Evolutionary conservation across 2,797 vertebrate genomes (phyloP).

Genomic region (Sarcophilus harrisii): DNA sequence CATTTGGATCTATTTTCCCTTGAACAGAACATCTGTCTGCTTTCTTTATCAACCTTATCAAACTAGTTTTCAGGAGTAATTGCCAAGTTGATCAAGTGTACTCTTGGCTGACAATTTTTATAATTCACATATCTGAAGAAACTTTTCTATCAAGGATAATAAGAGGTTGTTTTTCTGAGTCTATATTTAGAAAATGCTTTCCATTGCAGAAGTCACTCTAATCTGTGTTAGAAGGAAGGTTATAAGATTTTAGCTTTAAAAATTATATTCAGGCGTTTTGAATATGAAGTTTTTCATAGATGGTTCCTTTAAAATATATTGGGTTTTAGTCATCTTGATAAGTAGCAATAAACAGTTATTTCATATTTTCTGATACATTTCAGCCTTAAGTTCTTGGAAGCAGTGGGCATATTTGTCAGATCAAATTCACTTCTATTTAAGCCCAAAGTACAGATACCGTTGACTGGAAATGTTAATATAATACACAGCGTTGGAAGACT

Average conservation of each 20-base stretch:
- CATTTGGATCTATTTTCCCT: slow-evolving; percentile 7
- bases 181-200: background rate
- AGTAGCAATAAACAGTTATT: background rate
- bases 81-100: slow-evolving; percentile 2
- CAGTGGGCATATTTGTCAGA: background rate
- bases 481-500: background rate
- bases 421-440: slow-evolving; percentile 22
- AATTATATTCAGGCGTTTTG: background rate
- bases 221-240: background rate
- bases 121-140: background rate
- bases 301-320: background rate
- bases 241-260: background rate
- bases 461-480: background rate
- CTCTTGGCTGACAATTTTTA: background rate
- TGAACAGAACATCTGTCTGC: slow-evolving; percentile 10
- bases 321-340: slow-evolving; percentile 26
- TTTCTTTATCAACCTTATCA: background rate
- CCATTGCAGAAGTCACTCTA: background rate
- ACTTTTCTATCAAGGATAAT: background rate
- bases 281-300: background rate
- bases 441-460: background rate
- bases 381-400: background rate
- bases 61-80: background rate
- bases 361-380: slow-evolving; percentile 2
- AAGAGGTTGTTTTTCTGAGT: background rate